These are phyloP conservation scores for Pteropus alecto DNA, from an alignment of 2,113 vertebrate species.

Conservation along the genomic window DNA sequence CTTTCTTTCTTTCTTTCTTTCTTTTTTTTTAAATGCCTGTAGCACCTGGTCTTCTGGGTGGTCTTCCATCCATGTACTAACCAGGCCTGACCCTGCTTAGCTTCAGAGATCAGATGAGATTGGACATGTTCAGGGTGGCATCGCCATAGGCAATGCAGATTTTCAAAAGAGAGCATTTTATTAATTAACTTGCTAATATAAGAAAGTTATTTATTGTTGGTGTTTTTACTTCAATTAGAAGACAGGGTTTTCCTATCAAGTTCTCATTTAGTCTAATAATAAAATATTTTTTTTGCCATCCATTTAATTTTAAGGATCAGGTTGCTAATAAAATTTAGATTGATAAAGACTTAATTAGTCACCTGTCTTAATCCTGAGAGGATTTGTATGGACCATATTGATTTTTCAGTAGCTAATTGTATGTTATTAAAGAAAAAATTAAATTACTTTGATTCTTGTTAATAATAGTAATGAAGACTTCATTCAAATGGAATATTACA, in stretches of 20 bases:
- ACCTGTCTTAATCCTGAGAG: not conserved
- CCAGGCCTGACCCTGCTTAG: no score
- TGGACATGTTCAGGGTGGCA: no score
- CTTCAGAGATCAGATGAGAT: no score
- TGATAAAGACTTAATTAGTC: not conserved
- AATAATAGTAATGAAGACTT: not conserved
- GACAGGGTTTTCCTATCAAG: not conserved
- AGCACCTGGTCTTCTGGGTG: no score
- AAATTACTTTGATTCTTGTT: not conserved
- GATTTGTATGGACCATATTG: not conserved
- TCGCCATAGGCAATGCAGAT: not conserved
- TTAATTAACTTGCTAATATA: not conserved
- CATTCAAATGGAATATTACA: not conserved
- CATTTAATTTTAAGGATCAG: not conserved
- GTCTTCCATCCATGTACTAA: no score
- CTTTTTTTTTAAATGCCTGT: no score
- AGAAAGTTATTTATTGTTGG: not conserved
- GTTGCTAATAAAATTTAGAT: slow-evolving; percentile 16
- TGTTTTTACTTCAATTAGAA: not conserved
- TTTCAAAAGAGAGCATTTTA: not conserved
- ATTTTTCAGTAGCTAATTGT: not conserved
- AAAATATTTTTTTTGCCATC: not conserved
- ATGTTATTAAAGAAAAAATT: not conserved
- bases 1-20: no score
- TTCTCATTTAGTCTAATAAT: not conserved